Conservation (phyloP, 2,113 vertebrate species). For the Thomomys bottae region DNA sequence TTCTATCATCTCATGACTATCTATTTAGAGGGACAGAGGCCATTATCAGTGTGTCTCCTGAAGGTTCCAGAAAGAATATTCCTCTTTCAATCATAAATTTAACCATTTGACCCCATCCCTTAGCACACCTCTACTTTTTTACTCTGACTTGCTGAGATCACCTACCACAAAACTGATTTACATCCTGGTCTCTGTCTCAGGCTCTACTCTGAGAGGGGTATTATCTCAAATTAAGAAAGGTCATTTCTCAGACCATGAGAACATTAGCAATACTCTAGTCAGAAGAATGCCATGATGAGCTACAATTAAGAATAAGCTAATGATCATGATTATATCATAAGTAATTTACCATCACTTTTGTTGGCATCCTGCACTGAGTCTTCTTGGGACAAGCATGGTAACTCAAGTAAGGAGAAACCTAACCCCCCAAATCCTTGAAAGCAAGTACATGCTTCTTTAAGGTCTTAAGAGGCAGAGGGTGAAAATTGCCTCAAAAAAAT, state of each 20-base stretch:
- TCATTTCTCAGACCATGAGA: background rate
- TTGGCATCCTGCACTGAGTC: background rate
- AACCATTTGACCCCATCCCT: background rate
- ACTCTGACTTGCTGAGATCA: background rate
- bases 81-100: background rate
- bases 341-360: background rate
- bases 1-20: background rate
- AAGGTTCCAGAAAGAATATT: background rate
- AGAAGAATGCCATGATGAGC: background rate
- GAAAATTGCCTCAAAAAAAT: background rate
- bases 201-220: background rate
- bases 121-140: background rate
- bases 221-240: background rate
- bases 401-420: background rate
- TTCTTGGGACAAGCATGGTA: background rate
- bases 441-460: background rate
- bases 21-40: background rate
- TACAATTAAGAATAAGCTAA: background rate
- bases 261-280: background rate
- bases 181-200: background rate
- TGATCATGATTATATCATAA: background rate
- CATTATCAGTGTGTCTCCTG: background rate
- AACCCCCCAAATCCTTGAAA: conserved; percentile 16
- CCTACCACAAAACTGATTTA: background rate
- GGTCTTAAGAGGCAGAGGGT: background rate